Percentiles rank a stretch among this genome's conserved stretches.
These are phyloP conservation scores for Plebejus anna DNA, from an alignment of 2,888 invertebrate species.

Conservation along the genomic window DNA sequence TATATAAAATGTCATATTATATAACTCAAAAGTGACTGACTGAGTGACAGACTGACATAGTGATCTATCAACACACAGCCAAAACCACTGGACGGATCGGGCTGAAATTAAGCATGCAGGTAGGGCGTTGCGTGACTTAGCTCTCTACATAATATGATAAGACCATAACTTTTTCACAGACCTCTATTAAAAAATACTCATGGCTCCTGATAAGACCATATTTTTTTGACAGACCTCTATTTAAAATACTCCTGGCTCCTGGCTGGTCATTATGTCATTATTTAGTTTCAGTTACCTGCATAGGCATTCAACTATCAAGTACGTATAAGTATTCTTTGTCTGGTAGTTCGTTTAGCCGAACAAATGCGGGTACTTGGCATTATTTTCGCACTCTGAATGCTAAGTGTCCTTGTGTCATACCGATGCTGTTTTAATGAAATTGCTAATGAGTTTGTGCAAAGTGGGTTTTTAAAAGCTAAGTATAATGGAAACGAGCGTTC, in stretches of 20 bases:
- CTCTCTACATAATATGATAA: no score
- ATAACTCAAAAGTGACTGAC: no score
- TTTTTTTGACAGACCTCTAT: no score
- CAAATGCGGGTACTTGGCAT: slow-evolving; percentile 43
- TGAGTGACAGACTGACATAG: no score
- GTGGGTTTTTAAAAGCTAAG: background rate
- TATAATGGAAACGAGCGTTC: background rate
- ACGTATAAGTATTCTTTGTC: slow-evolving; percentile 16
- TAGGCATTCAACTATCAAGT: slow-evolving; percentile 29
- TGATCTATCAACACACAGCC: no score
- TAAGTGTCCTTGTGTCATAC: slow-evolving; percentile 35
- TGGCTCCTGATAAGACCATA: background rate
- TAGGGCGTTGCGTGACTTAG: no score
- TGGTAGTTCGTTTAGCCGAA: slow-evolving; percentile 35
- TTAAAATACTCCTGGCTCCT: background rate
- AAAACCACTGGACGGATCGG: no score
- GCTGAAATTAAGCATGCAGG: no score
- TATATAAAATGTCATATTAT: no score
- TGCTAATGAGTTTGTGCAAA: background rate
- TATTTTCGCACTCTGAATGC: slow-evolving; percentile 35
- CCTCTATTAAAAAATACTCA: no score
- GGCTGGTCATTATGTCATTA: background rate
- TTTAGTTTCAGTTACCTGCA: slow-evolving; percentile 18
- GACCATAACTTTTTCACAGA: no score
- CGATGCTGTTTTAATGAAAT: slow-evolving; percentile 36